phyloP scores from a whole-genome alignment of 2,888 invertebrate genomes.

The Caenorhabditis imperialis region DNA sequence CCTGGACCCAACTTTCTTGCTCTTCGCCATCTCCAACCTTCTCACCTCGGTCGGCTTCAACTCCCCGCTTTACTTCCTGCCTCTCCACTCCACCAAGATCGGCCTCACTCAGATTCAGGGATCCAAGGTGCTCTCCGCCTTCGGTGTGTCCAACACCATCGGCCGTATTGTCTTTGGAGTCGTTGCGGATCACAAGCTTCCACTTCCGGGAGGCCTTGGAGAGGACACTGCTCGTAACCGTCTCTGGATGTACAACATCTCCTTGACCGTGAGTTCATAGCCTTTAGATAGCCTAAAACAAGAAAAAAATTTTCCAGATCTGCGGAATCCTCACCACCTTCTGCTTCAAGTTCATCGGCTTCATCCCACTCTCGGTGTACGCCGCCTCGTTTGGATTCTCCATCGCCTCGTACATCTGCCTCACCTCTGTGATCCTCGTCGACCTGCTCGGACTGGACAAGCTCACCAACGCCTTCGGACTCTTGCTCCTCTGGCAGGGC shows the following conservation, averaged over 20 bases:
- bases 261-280: conserved; percentile 83
- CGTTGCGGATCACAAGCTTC: conserved; percentile 69
- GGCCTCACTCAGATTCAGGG: conserved; percentile 57
- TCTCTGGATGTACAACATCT: conserved; percentile 89
- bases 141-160: conserved; percentile 85
- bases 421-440: conserved; percentile 97
- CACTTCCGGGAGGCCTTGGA: conserved; percentile 81
- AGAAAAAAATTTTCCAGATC: conserved; percentile 78
- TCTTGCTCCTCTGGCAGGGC: conserved; percentile 91
- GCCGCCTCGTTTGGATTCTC: conserved; percentile 82
- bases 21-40: conserved; percentile 94
- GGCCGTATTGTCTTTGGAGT: conserved; percentile 91
- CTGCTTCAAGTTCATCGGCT: conserved; percentile 86
- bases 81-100: conserved; percentile 66
- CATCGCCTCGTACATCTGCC: conserved; percentile 86
- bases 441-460: conserved; percentile 95
- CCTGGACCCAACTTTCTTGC: conserved; percentile 88
- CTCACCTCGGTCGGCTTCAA: conserved; percentile 94
- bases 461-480: conserved; percentile 96
- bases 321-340: conserved; percentile 91
- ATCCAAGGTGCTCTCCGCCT: conserved; percentile 66
- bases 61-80: conserved; percentile 88
- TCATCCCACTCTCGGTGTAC: conserved; percentile 86
- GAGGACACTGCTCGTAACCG: conserved; percentile 89
- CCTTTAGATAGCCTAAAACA: neutral